A percentile compares a stretch with the other conserved stretches of the same genome.
phyloP scores from a whole-genome alignment of 2,113 vertebrate genomes.

The Bubalus kerabau region DNA sequence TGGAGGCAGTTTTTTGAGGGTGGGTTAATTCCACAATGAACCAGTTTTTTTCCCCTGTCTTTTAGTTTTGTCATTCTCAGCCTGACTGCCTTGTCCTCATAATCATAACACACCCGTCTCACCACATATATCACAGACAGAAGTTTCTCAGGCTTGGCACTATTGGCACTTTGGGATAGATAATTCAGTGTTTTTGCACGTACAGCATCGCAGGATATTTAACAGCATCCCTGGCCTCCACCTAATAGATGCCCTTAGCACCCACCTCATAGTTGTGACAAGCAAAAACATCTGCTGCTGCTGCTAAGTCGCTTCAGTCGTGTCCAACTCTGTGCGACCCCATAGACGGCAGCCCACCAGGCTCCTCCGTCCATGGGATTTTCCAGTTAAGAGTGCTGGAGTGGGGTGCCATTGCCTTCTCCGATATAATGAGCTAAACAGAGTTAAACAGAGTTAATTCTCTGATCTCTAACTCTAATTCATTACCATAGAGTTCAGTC shows the following conservation, averaged over 20 bases:
- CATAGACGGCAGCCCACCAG: too few relatives aligned
- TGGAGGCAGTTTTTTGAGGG: neutral
- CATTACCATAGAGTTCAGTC: neutral
- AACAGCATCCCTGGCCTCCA: neutral
- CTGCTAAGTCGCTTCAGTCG: too few relatives aligned
- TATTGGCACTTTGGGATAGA: neutral
- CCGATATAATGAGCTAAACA: neutral
- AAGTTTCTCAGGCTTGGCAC: neutral
- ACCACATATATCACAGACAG: neutral
- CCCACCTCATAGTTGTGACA: neutral
- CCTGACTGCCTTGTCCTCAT: neutral
- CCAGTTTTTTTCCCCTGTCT: neutral
- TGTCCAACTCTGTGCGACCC: too few relatives aligned
- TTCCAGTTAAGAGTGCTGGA: too few relatives aligned
- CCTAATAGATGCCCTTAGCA: neutral
- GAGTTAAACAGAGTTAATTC: neutral
- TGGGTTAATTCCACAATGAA: neutral
- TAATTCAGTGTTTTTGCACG: neutral
- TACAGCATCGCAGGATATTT: neutral
- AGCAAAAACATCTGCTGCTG: neutral
- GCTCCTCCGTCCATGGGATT: too few relatives aligned
- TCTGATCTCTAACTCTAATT: neutral
- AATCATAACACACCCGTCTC: neutral
- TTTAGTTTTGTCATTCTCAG: neutral
- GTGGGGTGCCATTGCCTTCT: too few relatives aligned